These are phyloP conservation scores for Aulostomus chinensis DNA, from an alignment of 2,797 vertebrate genomes.

Conservation along the genomic window DNA sequence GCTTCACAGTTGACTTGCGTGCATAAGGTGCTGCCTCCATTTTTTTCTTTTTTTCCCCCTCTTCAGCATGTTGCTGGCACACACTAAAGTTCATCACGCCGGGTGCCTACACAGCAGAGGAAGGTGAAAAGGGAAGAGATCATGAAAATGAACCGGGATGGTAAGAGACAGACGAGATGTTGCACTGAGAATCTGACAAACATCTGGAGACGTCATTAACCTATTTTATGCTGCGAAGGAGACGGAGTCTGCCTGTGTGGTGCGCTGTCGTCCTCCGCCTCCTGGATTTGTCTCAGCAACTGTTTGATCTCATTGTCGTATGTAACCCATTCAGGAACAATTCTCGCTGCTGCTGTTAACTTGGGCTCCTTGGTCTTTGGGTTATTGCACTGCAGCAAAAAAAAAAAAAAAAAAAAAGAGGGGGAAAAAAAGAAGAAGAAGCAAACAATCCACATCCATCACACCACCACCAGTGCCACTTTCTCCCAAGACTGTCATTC, in stretches of 20 bases:
- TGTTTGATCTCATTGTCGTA: conserved; percentile 90
- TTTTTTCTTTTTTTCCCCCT: conserved; percentile 13
- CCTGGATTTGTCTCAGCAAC: conserved; percentile 78
- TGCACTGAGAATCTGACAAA: not conserved
- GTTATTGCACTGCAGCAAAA: conserved; percentile 90
- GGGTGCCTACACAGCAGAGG: conserved; percentile 67
- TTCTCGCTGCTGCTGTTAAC: conserved; percentile 88
- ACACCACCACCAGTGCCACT: conserved; percentile 31
- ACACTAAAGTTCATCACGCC: conserved; percentile 91
- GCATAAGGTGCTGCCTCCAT: conserved; percentile 51
- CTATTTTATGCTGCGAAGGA: conserved; percentile 53
- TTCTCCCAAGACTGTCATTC: conserved; percentile 31
- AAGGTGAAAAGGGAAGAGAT: conserved; percentile 20
- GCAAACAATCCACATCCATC: conserved; percentile 46
- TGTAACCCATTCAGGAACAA: conserved; percentile 91
- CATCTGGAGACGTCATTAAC: conserved; percentile 14
- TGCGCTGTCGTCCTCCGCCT: conserved; percentile 56
- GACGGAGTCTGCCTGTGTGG: conserved; percentile 19
- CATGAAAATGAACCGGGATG: conserved; percentile 11
- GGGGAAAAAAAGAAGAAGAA: not conserved
- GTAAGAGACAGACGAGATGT: conserved; percentile 2
- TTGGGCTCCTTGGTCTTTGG: conserved; percentile 99
- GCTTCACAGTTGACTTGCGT: conserved; percentile 61
- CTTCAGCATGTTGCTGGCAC: conserved; percentile 43
- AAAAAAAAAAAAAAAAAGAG: not conserved